These are phyloP conservation scores for Drosophila sulfurigaster DNA, from an alignment of 1,140 invertebrate genomes.

Conservation along the genomic window DNA sequence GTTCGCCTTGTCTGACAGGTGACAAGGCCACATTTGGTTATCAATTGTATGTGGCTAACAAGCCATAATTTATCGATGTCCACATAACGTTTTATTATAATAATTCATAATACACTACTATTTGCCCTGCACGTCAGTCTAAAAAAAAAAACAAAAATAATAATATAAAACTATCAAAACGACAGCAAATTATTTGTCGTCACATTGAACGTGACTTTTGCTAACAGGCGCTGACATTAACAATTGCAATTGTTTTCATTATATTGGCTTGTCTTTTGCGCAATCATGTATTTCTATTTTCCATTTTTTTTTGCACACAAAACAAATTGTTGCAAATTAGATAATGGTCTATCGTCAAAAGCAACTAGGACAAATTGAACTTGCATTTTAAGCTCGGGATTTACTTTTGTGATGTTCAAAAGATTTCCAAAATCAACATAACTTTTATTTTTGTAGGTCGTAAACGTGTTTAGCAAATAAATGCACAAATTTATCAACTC, in stretches of 20 bases:
- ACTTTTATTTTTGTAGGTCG: too few relatives aligned
- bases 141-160: background rate
- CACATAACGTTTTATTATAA: constrained; percentile 40
- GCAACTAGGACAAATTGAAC: background rate
- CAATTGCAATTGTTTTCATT: constrained; percentile 45
- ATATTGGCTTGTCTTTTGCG: constrained; percentile 21
- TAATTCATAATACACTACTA: constrained; percentile 31
- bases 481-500: constrained; percentile 1
- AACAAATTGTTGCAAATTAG: constrained; percentile 10
- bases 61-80: constrained; percentile 50
- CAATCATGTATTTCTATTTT: constrained; percentile 30
- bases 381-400: too few relatives aligned
- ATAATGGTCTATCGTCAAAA: constrained; percentile 1
- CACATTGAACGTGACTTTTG: constrained; percentile 54
- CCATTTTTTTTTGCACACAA: background rate
- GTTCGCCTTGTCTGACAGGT: constrained; percentile 3
- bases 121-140: constrained; percentile 17
- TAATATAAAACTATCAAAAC: constrained; percentile 27
- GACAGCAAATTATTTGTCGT: constrained; percentile 22
- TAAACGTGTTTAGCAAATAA: constrained; percentile 9
- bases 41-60: constrained; percentile 39
- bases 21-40: constrained; percentile 46
- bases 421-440: background rate
- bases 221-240: constrained; percentile 26
- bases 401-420: background rate